Base-by-base conservation (phyloP, 2,113 vertebrate genomes). In the Hippocampus barbouri region DNA sequence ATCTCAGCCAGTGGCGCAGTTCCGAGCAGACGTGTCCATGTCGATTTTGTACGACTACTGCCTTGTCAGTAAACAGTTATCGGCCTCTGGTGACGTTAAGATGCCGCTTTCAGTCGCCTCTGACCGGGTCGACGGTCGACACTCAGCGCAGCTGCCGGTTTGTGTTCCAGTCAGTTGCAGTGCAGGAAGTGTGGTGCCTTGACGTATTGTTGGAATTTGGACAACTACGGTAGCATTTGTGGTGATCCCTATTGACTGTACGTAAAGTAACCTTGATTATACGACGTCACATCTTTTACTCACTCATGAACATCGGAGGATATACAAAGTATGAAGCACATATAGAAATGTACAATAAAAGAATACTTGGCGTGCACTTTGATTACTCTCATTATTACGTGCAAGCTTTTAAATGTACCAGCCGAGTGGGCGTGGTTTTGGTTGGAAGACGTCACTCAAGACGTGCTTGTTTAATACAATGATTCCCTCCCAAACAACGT, bases 151-250 rank as follows among this genome's bases (percentile, higher is more conserved):
- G n/a, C 70, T 49, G 53, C 8, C 8, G 68, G 76, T 25, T 74
- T 41, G 20, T 34, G 21, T 38, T 23, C 18, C 10, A 49, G 11
- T 70, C 68, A 60, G 5, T 60, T 5, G 68, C 21, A 0, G 65
- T 34, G n/a, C 70, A 81, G 88, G 88, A 89, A 86, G 30, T 56
- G 40, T 76, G 86, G 20, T 61, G 72, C 81, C 2, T 88, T 87
- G 57, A 54, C 0, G 34, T n/a, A 9, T 59, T 0, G 1, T 43
- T 30, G 79, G 82, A 83, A 77, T 47, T 77, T 20, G 49, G 1
- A 21, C 5, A 14, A 66, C 10, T 25, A 4, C 14, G 8, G n/a
- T 16, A 8, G 43, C 25, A 27, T 4, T 18, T 43, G n/a, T 8
- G 16, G 16, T 27, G 23, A 14, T 12, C 25, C 1, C 47, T 51